phyloP scores from a whole-genome alignment of 2,888 invertebrate species.

The Machimus rusticus region DNA sequence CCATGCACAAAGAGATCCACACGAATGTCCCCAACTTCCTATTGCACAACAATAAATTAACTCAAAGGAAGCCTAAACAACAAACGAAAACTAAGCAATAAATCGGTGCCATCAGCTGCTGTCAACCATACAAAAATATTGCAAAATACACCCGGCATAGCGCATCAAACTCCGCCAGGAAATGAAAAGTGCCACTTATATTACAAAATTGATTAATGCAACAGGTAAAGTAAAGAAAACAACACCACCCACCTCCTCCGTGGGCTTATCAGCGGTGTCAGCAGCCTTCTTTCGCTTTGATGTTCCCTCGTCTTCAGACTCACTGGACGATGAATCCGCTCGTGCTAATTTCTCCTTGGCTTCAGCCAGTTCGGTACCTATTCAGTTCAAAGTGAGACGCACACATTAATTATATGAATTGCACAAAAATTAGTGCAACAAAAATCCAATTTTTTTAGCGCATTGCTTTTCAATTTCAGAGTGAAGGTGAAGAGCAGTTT shows the following conservation, averaged over 20 bases:
- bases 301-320: conserved; percentile 76
- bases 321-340: conserved; percentile 82
- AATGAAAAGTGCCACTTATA: neutral
- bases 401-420: neutral
- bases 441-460: neutral
- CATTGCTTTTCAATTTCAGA: neutral
- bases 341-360: conserved; percentile 86
- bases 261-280: conserved; percentile 67
- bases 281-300: conserved; percentile 64
- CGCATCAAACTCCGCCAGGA: neutral
- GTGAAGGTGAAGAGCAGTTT: neutral
- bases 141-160: neutral
- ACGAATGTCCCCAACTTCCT: neutral
- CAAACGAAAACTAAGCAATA: neutral
- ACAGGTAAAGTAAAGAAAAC: neutral
- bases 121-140: neutral
- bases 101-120: neutral
- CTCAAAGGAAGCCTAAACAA: neutral
- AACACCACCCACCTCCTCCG: conserved; percentile 66
- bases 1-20: neutral
- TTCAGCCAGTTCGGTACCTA: conserved; percentile 79
- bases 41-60: neutral
- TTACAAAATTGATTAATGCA: conserved; percentile 32
- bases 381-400: neutral
- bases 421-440: neutral